A percentile compares a stretch with the other conserved stretches of the same genome.
phyloP scores from a whole-genome alignment of 2,797 vertebrate genomes.

The Gymnodraco acuticeps region DNA sequence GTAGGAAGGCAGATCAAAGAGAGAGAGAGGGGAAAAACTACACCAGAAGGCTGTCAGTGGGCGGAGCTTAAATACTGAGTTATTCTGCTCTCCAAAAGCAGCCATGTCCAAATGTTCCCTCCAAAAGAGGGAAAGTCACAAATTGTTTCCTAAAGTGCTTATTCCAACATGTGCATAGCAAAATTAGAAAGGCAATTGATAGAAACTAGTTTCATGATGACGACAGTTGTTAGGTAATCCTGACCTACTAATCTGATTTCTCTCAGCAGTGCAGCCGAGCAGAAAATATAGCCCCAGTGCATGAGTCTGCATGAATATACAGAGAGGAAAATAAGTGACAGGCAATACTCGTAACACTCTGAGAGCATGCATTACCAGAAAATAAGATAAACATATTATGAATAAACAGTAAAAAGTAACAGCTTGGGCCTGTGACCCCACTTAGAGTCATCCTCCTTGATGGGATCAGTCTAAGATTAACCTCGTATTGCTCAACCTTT shows the following conservation, averaged over 20 bases:
- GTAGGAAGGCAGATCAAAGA: constrained; percentile 11
- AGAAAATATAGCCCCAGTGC: constrained; percentile 47
- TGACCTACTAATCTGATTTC: constrained; percentile 81
- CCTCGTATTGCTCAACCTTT: constrained; percentile 36
- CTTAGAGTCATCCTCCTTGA: constrained; percentile 63
- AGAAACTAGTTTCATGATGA: constrained; percentile 41
- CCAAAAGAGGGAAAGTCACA: background rate
- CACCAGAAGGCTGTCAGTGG: constrained; percentile 24
- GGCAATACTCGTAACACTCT: background rate
- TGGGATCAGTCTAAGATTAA: constrained; percentile 66
- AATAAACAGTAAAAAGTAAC: constrained; percentile 16
- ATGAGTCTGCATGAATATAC: constrained; percentile 33
- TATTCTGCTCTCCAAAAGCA: constrained; percentile 5
- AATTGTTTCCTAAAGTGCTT: background rate
- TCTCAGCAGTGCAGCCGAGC: constrained; percentile 54
- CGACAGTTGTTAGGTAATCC: constrained; percentile 70
- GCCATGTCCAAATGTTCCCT: constrained; percentile 8
- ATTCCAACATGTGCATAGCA: constrained; percentile 26
- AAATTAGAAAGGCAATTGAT: constrained; percentile 20
- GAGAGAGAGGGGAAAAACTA: background rate
- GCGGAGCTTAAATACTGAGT: constrained; percentile 10
- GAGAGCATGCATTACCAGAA: background rate
- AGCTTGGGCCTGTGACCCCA: constrained; percentile 42
- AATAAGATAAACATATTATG: constrained; percentile 13
- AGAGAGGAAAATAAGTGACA: background rate